These are phyloP conservation scores for Catotricha subobsoleta DNA, from an alignment of 2,888 invertebrate species.

Conservation along the genomic window DNA sequence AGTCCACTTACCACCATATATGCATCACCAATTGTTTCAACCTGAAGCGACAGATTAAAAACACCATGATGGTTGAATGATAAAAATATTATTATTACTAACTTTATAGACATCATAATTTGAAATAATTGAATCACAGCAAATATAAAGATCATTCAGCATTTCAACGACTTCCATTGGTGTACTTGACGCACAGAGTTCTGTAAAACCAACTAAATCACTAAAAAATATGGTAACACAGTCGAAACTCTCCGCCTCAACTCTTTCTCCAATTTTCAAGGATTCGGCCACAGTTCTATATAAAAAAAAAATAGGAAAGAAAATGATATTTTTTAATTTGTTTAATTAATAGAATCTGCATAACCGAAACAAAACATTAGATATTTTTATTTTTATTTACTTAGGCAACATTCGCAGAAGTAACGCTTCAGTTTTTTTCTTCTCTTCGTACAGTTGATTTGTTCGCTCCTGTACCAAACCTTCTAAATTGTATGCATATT, in stretches of 20 bases:
- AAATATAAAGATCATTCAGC: conserved; percentile 72
- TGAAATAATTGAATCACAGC: conserved; percentile 74
- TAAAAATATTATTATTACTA: neutral
- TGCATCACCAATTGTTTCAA: conserved; percentile 87
- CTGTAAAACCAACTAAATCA: conserved; percentile 70
- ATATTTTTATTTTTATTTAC: too few species aligned
- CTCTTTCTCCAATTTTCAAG: conserved; percentile 56
- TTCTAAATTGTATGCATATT: conserved; percentile 97
- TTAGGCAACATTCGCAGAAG: conserved; percentile 91
- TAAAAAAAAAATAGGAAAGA: conserved; percentile 8
- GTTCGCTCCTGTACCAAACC: conserved; percentile 90
- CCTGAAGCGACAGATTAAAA: too few species aligned
- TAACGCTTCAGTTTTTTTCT: conserved; percentile 92
- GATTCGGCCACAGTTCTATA: conserved; percentile 62
- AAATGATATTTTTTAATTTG: too few species aligned
- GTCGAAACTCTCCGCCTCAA: conserved; percentile 64
- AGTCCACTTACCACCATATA: conserved; percentile 92
- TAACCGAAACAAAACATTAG: too few species aligned
- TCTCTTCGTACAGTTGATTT: conserved; percentile 93
- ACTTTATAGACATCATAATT: conserved; percentile 77
- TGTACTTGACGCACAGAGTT: conserved; percentile 57
- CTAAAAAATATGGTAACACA: conserved; percentile 72
- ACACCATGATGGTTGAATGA: too few species aligned
- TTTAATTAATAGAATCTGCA: too few species aligned
- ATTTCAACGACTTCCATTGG: conserved; percentile 73